A percentile compares a stretch with the other conserved stretches of the same genome.
Evolutionary conservation across 2,888 invertebrate genomes (phyloP).

Genomic region (Amiota mariae): DNA sequence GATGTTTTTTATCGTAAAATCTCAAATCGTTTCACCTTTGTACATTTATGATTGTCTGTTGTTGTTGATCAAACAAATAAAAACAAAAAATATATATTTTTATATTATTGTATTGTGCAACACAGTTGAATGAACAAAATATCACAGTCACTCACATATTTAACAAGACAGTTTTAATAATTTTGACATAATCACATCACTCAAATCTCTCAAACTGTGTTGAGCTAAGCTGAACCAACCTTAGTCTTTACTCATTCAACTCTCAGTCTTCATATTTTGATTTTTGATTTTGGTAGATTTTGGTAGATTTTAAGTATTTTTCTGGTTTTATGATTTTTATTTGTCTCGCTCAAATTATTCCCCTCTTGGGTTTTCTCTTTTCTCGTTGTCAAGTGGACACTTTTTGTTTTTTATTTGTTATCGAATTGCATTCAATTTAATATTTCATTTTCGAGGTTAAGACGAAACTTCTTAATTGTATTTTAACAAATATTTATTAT

Average conservation of each 20-base stretch:
- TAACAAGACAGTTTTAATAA: slow-evolving; percentile 63
- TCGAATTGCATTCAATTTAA: slow-evolving; percentile 3
- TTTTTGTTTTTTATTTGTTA: not conserved
- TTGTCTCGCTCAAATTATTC: slow-evolving; percentile 1
- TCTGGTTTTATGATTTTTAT: slow-evolving; percentile 14
- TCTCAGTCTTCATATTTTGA: slow-evolving; percentile 1
- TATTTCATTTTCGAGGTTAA: slow-evolving; percentile 3
- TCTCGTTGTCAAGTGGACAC: slow-evolving; percentile 18
- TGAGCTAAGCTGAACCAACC: slow-evolving; percentile 2
- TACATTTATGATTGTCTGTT: not conserved
- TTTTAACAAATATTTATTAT: slow-evolving; percentile 13
- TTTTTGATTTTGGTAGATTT: not conserved
- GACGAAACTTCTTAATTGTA: slow-evolving; percentile 11
- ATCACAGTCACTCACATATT: slow-evolving; percentile 12
- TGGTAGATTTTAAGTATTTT: not conserved
- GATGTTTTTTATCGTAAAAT: slow-evolving; percentile 1
- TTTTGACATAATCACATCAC: slow-evolving; percentile 68
- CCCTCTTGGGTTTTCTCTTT: not conserved
- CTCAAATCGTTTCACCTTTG: not conserved
- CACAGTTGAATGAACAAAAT: slow-evolving; percentile 5
- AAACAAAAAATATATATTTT: not conserved
- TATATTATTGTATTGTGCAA: slow-evolving; percentile 17
- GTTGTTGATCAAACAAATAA: slow-evolving; percentile 17
- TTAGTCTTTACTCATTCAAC: not conserved
- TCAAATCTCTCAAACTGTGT: slow-evolving; percentile 49